Evolutionary conservation across 2,888 invertebrate genomes (phyloP).

Genomic region (Conus canariensis): DNA sequence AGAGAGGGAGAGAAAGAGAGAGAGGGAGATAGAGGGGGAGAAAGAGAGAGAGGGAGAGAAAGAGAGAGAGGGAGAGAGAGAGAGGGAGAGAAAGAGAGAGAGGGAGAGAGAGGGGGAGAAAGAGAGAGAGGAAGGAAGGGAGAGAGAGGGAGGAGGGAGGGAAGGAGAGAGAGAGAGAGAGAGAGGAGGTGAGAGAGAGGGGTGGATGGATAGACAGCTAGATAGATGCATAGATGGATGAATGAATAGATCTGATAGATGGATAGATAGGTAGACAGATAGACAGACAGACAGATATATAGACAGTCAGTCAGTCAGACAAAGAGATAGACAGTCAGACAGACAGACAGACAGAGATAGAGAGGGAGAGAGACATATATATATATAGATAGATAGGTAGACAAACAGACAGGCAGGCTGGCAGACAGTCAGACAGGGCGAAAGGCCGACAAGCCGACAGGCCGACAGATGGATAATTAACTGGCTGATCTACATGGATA

Average conservation of each 20-base stretch:
- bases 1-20: conserved; percentile 1
- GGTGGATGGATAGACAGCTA: not conserved
- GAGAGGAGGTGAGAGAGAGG: not conserved
- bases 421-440: too few species aligned
- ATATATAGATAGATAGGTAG: too few species aligned
- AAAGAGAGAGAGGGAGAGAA: not conserved
- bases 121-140: not conserved
- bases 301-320: not conserved
- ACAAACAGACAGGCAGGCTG: too few species aligned
- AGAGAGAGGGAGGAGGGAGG: not conserved
- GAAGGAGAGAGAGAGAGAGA: not conserved
- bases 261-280: not conserved
- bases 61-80: not conserved
- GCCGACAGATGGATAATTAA: too few species aligned
- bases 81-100: not conserved
- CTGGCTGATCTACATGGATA: too few species aligned
- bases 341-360: not conserved
- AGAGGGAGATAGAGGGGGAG: not conserved
- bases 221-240: not conserved
- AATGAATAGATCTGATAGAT: not conserved
- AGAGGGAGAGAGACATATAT: not conserved
- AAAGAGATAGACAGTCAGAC: not conserved
- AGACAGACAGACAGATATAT: not conserved
- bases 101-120: not conserved
- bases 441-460: too few species aligned